phyloP scores from a whole-genome alignment of 2,888 invertebrate species.

The Zygothrica quintamaculata region DNA sequence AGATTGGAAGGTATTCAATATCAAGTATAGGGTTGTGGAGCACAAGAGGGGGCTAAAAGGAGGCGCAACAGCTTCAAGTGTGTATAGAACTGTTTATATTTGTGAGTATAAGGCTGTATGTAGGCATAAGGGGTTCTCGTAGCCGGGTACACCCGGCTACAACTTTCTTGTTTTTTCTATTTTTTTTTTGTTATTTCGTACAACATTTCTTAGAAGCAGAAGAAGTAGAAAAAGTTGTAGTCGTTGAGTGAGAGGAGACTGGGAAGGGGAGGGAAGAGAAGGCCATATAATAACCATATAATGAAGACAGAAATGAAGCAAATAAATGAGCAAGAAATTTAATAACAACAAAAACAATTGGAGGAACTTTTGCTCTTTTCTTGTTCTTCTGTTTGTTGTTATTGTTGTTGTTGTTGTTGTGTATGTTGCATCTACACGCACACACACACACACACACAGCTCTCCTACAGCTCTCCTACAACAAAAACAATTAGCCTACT shows the following conservation, averaged over 20 bases:
- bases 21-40: too few relatives aligned
- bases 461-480: conserved; percentile 62
- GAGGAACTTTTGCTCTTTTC: too few relatives aligned
- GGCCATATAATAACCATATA: conserved; percentile 73
- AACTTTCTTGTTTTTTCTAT: too few relatives aligned
- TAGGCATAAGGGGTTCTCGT: too few relatives aligned
- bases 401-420: conserved; percentile 17
- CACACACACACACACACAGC: conserved; percentile 34
- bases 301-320: conserved; percentile 73
- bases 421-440: conserved; percentile 40
- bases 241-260: background rate
- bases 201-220: conserved; percentile 66
- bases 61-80: too few relatives aligned
- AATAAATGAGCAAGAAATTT: conserved; percentile 74
- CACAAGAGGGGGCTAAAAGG: too few relatives aligned
- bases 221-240: background rate
- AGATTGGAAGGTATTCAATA: too few relatives aligned
- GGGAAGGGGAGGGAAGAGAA: background rate
- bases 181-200: conserved; percentile 36
- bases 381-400: background rate
- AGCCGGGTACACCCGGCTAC: too few relatives aligned
- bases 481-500: conserved; percentile 79
- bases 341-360: conserved; percentile 30
- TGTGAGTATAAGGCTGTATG: too few relatives aligned
- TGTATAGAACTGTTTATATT: too few relatives aligned